Base-by-base conservation (phyloP, 1,140 invertebrate genomes). In the Euwallacea fornicatus region DNA sequence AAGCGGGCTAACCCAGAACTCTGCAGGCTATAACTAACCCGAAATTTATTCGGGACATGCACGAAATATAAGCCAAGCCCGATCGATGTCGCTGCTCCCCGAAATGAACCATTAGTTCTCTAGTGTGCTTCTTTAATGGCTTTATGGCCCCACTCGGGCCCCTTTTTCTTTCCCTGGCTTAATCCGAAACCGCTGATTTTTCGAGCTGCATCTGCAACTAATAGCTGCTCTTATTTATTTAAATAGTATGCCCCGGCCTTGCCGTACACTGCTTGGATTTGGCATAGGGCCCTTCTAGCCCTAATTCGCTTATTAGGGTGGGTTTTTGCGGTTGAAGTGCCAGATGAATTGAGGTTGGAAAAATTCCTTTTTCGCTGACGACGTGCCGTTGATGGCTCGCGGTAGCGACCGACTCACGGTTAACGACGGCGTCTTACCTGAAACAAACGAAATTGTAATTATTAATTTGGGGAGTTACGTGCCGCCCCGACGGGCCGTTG, bases 11-110 rank as follows among this genome's bases (percentile, higher is more conserved):
- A 65, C 46, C 63, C 8, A 65, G 16, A 65, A 54, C 63, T 65
- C 41, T 21, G 16, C 15, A 16, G 33, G 63, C 63, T 53, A 65
- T 65, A 65, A 65, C 63, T 65, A 65, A 53, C 46, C 63, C 50
- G 47, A 65, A 65, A 63, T 63, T 65, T 65, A 65, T 65, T 65
- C 63, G 63, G 63, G 41, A 65, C 63, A 65, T 65, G 63, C 63
- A 65, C 63, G 63, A 65, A 54, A 65, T 65, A 65, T 65, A 65
- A 65, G 63, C 63, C 63, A 65, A 65, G 63, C 63, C 63, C 63
- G 63, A 65, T 65, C 63, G 63, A 65, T 65, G 63, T 65, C 63
- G 47, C 50, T 41, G 46, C 47, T 65, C 11, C 47, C 6, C 63
- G 63, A 42, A 65, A 65, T 65, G 46, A 65, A 54, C 63, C 63